phyloP scores from a whole-genome alignment of 2,113 vertebrate genomes.

The Oncorhynchus clarkii region DNA sequence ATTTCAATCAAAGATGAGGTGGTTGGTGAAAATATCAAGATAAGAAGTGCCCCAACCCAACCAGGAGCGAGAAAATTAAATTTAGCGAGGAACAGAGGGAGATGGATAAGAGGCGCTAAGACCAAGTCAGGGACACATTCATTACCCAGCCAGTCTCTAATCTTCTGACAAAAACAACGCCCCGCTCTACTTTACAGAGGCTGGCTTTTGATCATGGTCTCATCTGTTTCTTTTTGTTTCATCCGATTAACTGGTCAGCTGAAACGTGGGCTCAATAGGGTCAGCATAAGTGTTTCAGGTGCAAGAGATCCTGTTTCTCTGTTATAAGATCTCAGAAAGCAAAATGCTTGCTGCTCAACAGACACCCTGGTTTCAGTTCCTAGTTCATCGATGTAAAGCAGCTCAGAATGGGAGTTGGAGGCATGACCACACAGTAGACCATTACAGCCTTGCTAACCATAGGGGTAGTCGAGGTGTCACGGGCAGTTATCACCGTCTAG shows the following conservation, averaged over 20 bases:
- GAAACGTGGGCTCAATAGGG: neutral
- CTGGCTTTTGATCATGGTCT: neutral
- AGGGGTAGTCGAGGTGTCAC: no score
- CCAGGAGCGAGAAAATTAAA: neutral
- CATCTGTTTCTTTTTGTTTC: neutral
- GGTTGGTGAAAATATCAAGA: neutral
- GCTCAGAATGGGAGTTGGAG: no score
- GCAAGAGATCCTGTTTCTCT: neutral
- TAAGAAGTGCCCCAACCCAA: neutral
- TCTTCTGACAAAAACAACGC: neutral
- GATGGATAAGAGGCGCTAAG: neutral
- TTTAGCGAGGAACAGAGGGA: neutral
- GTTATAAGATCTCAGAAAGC: neutral
- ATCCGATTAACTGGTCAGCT: neutral
- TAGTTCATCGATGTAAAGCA: no score
- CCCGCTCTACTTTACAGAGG: neutral
- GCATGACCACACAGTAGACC: no score
- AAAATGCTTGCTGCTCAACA: no score
- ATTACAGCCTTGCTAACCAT: no score
- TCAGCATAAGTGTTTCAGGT: neutral
- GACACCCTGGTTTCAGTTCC: no score
- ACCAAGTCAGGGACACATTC: neutral
- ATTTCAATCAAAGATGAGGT: neutral
- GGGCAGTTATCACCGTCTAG: no score
- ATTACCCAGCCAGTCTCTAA: neutral